Evolutionary conservation across 2,888 invertebrate genomes (phyloP), one percentile per base, ranked within the genome.

Genomic region (Tipula vernalis): DNA sequence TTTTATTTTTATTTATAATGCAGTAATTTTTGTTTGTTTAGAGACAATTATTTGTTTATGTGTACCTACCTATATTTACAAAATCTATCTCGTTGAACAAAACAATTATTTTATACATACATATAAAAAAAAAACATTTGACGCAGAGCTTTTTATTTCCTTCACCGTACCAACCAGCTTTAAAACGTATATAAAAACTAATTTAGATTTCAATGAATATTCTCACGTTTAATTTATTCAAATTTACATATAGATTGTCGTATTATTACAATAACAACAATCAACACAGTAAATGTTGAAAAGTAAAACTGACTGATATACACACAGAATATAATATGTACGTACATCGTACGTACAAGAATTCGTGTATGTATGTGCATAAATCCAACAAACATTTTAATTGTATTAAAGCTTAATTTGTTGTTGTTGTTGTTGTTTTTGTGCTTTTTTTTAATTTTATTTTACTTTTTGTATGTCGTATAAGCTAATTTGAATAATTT

Each of bases 181-280:
- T 15, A 5, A 51, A 51, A 51, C 18, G 71, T 28, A 15, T 51
- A 51, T 71, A 18, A 28, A 71, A 71, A 71, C 71, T 71, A 71
- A 71, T 71, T 71, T 28, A 28, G 71, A 71, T 71, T 71, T 71
- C 71, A 71, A 71, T 71, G 71, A 71, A 71, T 71, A 71, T 71
- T 71, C 71, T 71, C 71, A 71, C 71, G 71, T 71, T 71, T 71
- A 71, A 71, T 71, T 71, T 71, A 71, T 71, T 71, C 71, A 71
- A 71, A 71, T 71, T 71, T 71, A 71, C 71, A 71, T 71, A 71
- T 71, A 71, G 28, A 71, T 28, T 71, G 71, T 71, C 71, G 10
- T 71, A 71, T 71, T 71, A 71, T 71, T 28, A 71, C 71, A 71
- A 71, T 18, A 71, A 71, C 71, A 71, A 71, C 71, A 71, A 71